Percentiles rank a stretch among this genome's conserved stretches.
Conservation (phyloP, 2,888 invertebrate species). For the Calameuta filiformis region DNA sequence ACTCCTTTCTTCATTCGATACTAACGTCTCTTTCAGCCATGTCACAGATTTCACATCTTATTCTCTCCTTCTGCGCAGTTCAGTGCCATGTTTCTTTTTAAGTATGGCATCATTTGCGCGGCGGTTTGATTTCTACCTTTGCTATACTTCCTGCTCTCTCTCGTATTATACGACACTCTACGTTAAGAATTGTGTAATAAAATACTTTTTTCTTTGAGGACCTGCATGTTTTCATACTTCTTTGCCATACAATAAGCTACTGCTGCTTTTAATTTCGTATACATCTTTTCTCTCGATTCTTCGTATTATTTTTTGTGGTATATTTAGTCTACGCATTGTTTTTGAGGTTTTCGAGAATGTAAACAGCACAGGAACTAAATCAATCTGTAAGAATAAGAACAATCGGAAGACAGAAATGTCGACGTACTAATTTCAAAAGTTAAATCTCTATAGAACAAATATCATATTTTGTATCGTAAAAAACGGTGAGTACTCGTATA, state of each 20-base stretch:
- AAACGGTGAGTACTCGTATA: not conserved
- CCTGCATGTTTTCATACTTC: not conserved
- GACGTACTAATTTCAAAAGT: not conserved
- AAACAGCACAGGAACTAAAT: not conserved
- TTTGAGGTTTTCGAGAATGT: too few relatives aligned
- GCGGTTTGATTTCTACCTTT: not conserved
- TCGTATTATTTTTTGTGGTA: not conserved
- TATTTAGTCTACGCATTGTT: too few relatives aligned
- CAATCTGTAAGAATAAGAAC: not conserved
- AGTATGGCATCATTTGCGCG: not conserved
- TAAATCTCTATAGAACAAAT: not conserved
- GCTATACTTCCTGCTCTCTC: not conserved
- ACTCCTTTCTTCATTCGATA: not conserved
- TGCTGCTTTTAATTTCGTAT: too few relatives aligned
- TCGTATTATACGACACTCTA: not conserved
- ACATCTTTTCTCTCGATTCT: too few relatives aligned
- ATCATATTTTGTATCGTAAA: not conserved
- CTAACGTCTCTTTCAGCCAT: not conserved
- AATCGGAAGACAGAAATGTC: not conserved
- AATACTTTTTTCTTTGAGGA: not conserved
- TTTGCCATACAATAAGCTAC: not conserved
- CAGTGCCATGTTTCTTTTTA: not conserved
- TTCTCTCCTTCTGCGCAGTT: not conserved
- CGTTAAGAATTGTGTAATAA: not conserved
- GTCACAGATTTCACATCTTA: not conserved